These are phyloP conservation scores for Brachypteracias leptosomus DNA, from an alignment of 2,113 vertebrate genomes.

Conservation along the genomic window DNA sequence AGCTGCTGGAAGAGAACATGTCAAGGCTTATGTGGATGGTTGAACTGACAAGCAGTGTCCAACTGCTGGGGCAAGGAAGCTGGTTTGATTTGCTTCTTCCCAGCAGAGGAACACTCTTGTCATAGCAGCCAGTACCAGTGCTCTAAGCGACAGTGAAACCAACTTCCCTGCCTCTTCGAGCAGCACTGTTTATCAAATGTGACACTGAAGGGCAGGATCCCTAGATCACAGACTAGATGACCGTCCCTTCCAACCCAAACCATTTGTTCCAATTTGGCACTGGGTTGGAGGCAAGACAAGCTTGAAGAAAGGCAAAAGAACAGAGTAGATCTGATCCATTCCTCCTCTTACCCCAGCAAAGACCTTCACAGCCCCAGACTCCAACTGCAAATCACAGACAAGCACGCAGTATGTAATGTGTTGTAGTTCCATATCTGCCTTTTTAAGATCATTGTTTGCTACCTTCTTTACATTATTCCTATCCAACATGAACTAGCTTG, in stretches of 20 bases:
- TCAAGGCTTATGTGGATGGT: background rate
- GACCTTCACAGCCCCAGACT: background rate
- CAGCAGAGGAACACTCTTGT: background rate
- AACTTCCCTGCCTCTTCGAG: background rate
- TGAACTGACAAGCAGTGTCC: background rate
- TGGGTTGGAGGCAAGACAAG: background rate
- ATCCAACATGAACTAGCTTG: background rate
- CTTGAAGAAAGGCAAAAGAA: background rate
- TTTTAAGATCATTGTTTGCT: background rate
- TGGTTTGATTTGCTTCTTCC: background rate
- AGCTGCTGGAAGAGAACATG: background rate
- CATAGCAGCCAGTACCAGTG: background rate
- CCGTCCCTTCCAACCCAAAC: too few species aligned
- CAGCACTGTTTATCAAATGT: background rate
- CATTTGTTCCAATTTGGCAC: background rate
- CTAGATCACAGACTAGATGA: too few species aligned
- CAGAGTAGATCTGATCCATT: background rate
- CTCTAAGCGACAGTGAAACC: background rate
- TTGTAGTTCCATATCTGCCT: background rate
- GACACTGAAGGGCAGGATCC: background rate
- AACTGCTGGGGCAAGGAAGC: background rate
- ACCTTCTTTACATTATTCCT: background rate
- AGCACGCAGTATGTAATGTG: background rate
- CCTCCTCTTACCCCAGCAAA: background rate
- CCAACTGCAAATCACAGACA: background rate